Evolutionary conservation across 2,797 vertebrate genomes (phyloP), one percentile per base, ranked within the genome.

Genomic region (Urosaurus nigricauda): DNA sequence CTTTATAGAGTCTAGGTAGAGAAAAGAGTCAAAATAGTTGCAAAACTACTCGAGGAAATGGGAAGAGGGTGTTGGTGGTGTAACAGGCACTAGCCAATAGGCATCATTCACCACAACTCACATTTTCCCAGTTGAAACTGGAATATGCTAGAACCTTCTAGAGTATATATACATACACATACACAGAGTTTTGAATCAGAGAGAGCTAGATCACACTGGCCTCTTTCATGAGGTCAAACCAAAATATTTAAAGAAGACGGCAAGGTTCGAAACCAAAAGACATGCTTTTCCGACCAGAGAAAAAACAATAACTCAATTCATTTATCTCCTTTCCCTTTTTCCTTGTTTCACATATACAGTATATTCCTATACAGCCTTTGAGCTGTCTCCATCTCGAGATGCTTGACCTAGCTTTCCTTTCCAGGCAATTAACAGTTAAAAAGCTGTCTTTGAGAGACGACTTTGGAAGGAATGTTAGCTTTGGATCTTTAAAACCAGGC

Each of bases 361-460:
- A 51, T 51, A 51, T 51, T 73, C 14, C 35, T 5, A 12, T 14
- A 70, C 35, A 32, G 68, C 53, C 32, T 51, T 17, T 65, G 56
- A 24, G 32, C 40, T 81, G 32, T 65, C 63, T 58, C 35, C 78
- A 13, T 51, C 35, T 63, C 53, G 3, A 40, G 32, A 60, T 37
- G 85, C 80, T 84, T 60, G 65, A 79, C 86, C 60, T 74, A 47
- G 24, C 89, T 84, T 90, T 90, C 51, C 63, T 90, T 80, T 80
- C 89, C 68, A 80, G 77, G 56, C 70, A 85, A 80, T 85, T 84
- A 80, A 43, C 82, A 79, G 51, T 84, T 75, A 84, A 68, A n/a
- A 84, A 84, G 75, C 75, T 14, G 43, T 6, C 53, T 87, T 78
- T 32, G 56, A 90, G 77, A n/a, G 43, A 37, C 24, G 19, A 24